phyloP scores from a whole-genome alignment of 2,888 invertebrate species.

The Dugesia japonica region DNA sequence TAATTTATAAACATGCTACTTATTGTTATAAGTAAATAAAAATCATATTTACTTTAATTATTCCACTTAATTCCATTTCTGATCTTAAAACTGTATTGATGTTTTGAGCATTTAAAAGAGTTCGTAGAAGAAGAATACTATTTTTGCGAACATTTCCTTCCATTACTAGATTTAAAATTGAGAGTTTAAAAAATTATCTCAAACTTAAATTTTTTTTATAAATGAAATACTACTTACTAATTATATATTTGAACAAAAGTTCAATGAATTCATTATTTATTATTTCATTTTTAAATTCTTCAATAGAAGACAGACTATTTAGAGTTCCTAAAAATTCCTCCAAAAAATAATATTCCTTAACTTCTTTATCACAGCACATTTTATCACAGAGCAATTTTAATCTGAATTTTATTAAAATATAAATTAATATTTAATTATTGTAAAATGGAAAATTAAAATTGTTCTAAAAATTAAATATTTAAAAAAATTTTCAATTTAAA shows the following conservation, averaged over 20 bases:
- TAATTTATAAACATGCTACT: too few relatives aligned
- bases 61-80: neutral
- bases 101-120: neutral
- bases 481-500: too few relatives aligned
- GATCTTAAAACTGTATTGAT: neutral
- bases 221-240: neutral
- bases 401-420: neutral
- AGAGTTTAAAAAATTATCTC: neutral
- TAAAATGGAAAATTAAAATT: too few relatives aligned
- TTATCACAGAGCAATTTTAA: neutral
- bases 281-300: neutral
- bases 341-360: neutral
- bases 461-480: too few relatives aligned
- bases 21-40: too few relatives aligned
- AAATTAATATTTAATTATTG: too few relatives aligned
- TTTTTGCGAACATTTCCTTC: neutral
- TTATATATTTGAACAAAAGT: neutral
- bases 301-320: neutral
- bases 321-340: neutral
- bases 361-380: neutral
- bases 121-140: neutral
- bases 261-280: neutral
- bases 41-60: neutral
- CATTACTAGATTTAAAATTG: neutral
- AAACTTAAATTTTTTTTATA: neutral